Percentiles rank a stretch among this genome's conserved stretches.
These are phyloP conservation scores for Chloroclystis v-ata DNA, from an alignment of 2,888 invertebrate species.

Conservation along the genomic window DNA sequence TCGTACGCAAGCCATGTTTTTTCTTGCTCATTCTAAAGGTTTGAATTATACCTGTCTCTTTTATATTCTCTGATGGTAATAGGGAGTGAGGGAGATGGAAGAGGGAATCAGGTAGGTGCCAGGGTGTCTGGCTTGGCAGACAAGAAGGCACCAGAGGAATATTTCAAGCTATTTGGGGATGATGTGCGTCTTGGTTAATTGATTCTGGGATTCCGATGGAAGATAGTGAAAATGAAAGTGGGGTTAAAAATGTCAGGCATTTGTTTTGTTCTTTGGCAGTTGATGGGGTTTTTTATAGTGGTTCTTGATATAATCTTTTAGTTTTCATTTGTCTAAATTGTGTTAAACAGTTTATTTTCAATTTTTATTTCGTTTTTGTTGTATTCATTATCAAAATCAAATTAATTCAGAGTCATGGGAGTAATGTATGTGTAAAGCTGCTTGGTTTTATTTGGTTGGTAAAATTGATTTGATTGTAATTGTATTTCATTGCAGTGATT, in stretches of 20 bases:
- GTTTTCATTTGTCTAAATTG: too few relatives aligned
- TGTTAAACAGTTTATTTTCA: too few relatives aligned
- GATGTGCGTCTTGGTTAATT: slow-evolving; percentile 24
- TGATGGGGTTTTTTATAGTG: too few relatives aligned
- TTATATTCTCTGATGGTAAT: background rate
- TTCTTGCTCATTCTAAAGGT: slow-evolving; percentile 42
- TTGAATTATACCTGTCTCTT: slow-evolving; percentile 28
- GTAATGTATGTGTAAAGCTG: too few relatives aligned
- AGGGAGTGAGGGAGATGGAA: slow-evolving; percentile 37
- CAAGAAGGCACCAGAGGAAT: slow-evolving; percentile 66
- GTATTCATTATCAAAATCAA: too few relatives aligned
- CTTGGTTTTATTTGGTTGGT: too few relatives aligned
- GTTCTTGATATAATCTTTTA: too few relatives aligned
- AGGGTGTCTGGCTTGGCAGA: slow-evolving; percentile 64
- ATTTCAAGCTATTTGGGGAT: slow-evolving; percentile 35
- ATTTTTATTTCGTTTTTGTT: too few relatives aligned
- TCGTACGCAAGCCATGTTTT: slow-evolving; percentile 39
- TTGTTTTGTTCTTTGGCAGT: too few relatives aligned
- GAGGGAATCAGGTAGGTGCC: slow-evolving; percentile 73
- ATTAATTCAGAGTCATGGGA: too few relatives aligned
- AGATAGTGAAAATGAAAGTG: slow-evolving; percentile 10
- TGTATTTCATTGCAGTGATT: too few relatives aligned
- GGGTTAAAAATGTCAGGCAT: background rate
- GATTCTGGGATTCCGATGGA: slow-evolving; percentile 26
- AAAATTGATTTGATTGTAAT: too few relatives aligned